Base-by-base conservation (phyloP, 1,140 invertebrate genomes). In the Procambarus clarkii region DNA sequence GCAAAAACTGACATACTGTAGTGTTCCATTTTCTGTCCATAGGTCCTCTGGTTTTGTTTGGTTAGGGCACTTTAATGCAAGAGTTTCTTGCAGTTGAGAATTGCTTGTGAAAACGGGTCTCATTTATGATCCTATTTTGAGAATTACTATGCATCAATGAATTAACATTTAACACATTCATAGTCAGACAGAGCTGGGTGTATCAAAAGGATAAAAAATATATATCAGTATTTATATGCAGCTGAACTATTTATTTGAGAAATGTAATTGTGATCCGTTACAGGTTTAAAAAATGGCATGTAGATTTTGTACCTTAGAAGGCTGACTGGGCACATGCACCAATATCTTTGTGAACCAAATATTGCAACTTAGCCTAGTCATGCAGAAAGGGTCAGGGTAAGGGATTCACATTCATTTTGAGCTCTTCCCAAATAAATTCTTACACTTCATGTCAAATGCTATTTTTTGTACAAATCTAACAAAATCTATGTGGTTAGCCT, bases 171-270 rank as follows among this genome's bases (percentile, higher is more conserved):
- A n/a, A n/a, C n/a, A n/a, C n/a, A n/a, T n/a, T n/a, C n/a, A n/a
- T n/a, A n/a, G n/a, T n/a, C n/a, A n/a, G n/a, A n/a, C n/a, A n/a
- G n/a, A n/a, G n/a, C n/a, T n/a, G n/a, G n/a, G n/a, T n/a, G 2
- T 3, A 11, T 64, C 13, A 64, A 64, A 15, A 64, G 60, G 15
- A 64, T 64, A 64, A 64, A 64, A n/a, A 11, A 64, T 11, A 64
- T 11, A 5, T 11, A 64, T 54, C 0, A 15, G 18, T 64, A 64
- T 64, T 64, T 64, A 21, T 64, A 64, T 64, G 60, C 48, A 79
- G 81, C 81, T 84, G 81, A 60, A 84, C 81, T 84, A 84, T 84
- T 84, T 84, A 84, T 84, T 84, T 84, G 81, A 64, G 81, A 84
- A 84, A 84, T 69, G 58, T 84, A 60, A 84, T 84, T 84, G 81